These are phyloP conservation scores for Leontocebus nigricollis DNA, from an alignment of 2,797 vertebrate genomes.

Conservation along the genomic window DNA sequence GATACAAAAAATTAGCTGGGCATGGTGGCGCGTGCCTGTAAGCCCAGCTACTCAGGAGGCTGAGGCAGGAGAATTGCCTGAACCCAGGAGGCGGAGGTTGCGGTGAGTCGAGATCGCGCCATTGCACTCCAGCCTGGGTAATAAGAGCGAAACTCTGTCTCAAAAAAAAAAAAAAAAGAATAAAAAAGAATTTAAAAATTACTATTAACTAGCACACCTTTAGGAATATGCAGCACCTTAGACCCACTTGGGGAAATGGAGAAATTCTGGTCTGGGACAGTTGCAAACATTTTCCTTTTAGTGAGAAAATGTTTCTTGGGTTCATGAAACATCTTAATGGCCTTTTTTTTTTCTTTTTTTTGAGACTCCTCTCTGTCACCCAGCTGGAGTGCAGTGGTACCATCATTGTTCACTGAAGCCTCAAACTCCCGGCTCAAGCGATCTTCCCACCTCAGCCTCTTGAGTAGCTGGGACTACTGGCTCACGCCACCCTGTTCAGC, in stretches of 20 bases:
- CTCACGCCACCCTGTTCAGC: neutral
- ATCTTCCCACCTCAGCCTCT: neutral
- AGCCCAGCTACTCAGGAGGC: too few species aligned
- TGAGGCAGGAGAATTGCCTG: too few species aligned
- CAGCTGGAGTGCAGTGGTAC: neutral
- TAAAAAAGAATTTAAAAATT: neutral
- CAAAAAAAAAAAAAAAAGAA: neutral
- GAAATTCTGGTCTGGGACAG: neutral
- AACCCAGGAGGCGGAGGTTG: too few species aligned
- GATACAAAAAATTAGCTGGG: too few species aligned
- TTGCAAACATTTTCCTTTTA: neutral
- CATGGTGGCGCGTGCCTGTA: too few species aligned
- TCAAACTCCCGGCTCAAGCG: rapidly evolving
- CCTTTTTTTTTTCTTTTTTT: neutral
- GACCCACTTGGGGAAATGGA: neutral
- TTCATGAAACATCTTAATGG: neutral
- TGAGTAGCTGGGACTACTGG: neutral
- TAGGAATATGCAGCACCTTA: neutral
- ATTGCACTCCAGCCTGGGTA: too few species aligned
- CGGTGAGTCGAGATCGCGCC: too few species aligned
- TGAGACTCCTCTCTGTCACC: neutral
- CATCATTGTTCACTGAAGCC: neutral
- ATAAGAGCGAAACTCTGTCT: too few species aligned
- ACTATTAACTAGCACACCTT: neutral
- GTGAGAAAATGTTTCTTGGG: neutral